Evolutionary conservation across 2,113 vertebrate genomes (phyloP).

Genomic region (Lepidothrix coronata): DNA sequence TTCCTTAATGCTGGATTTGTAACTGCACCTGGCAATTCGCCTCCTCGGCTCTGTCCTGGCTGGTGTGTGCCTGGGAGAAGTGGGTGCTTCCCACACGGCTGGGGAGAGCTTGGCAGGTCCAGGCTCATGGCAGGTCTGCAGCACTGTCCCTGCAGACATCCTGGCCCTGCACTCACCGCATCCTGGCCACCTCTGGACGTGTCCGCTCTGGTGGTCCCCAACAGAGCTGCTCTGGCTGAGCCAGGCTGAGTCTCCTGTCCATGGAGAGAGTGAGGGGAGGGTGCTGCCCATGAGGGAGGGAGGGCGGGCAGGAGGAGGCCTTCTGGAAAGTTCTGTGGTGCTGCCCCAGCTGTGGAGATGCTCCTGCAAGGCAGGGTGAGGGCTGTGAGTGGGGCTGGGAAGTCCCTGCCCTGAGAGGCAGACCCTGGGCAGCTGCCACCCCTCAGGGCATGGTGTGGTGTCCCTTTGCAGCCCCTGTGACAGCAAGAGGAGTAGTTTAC

Average conservation of each 20-base stretch:
- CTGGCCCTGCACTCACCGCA: accelerated
- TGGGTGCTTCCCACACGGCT: accelerated
- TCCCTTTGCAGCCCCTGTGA: background rate
- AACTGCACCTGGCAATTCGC: accelerated
- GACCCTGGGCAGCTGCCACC: background rate
- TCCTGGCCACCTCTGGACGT: accelerated
- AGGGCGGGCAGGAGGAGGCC: too few species aligned
- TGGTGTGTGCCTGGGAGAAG: accelerated
- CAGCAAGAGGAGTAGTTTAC: background rate
- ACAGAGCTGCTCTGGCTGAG: background rate
- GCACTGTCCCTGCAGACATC: accelerated
- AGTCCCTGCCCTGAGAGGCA: background rate
- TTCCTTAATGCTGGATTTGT: background rate
- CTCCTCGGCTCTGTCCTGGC: background rate
- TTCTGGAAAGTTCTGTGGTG: background rate
- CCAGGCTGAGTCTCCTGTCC: background rate
- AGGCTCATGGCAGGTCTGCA: accelerated
- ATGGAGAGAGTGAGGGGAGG: accelerated
- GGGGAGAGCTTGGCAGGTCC: accelerated
- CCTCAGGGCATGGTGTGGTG: background rate
- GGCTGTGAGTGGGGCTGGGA: background rate
- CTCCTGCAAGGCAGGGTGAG: background rate
- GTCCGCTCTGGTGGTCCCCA: background rate
- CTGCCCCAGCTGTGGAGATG: accelerated
- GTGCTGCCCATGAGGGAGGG: accelerated